Conservation (phyloP, 35 echinoderm and acorn worm genomes). For the Ophiothrix spiculata region DNA sequence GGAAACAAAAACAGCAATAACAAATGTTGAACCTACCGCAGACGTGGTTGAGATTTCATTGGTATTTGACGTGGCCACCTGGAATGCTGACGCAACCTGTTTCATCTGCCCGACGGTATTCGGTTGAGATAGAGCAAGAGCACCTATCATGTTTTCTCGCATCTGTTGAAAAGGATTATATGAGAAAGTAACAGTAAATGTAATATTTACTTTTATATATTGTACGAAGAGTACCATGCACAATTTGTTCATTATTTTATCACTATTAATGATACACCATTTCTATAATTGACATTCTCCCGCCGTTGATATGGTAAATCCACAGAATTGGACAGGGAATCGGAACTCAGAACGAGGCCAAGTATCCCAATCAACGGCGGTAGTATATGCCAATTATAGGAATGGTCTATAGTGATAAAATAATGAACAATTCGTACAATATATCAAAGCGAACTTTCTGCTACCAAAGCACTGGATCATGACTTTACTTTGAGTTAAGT, state of each 20-base stretch:
- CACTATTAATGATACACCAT: not conserved
- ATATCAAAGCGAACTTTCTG: not conserved
- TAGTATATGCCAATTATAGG: no score
- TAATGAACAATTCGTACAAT: not conserved
- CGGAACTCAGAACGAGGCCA: no score
- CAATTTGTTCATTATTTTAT: not conserved
- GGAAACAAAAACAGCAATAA: not conserved
- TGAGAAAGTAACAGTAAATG: not conserved
- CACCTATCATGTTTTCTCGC: slow-evolving; percentile 62
- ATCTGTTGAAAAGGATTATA: slow-evolving; percentile 57
- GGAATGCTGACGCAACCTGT: slow-evolving; percentile 71
- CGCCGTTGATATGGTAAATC: no score
- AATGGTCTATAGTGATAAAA: no score
- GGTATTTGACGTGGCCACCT: slow-evolving; percentile 30
- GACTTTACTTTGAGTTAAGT: no score
- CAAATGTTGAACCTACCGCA: slow-evolving; percentile 34
- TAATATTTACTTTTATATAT: not conserved
- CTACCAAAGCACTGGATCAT: no score
- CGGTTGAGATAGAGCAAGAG: slow-evolving; percentile 51
- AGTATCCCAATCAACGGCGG: no score
- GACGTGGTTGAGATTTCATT: slow-evolving; percentile 53
- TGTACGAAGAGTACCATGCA: not conserved
- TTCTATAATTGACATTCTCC: not conserved
- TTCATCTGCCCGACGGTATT: slow-evolving; percentile 80
- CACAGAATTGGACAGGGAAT: no score